These are phyloP conservation scores for Lepidostoma basale DNA, from an alignment of 1,140 invertebrate species.

Conservation along the genomic window DNA sequence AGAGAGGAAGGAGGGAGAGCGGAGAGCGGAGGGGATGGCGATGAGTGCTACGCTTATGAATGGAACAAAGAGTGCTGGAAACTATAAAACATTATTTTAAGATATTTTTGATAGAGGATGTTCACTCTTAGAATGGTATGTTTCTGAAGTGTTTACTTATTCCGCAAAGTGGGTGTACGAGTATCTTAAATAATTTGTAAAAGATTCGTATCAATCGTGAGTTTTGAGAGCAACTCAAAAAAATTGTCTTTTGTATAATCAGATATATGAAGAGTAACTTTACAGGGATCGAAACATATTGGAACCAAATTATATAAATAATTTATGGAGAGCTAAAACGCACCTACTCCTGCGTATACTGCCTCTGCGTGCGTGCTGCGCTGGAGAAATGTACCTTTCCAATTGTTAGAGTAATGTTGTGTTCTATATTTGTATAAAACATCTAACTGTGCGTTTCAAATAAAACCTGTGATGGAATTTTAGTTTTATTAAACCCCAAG, in stretches of 20 bases:
- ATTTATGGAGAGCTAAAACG: not conserved
- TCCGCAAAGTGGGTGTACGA: too few species aligned
- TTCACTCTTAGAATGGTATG: conserved; percentile 12
- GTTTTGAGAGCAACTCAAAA: not conserved
- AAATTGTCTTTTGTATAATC: conserved; percentile 5
- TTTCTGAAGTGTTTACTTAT: conserved; percentile 11
- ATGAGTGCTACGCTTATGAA: conserved; percentile 3
- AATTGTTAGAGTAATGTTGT: conserved; percentile 27
- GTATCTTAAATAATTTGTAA: too few species aligned
- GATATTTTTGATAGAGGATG: conserved; percentile 19
- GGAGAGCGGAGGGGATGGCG: not conserved
- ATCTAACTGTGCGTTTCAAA: conserved; percentile 24
- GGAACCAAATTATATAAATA: conserved; percentile 33
- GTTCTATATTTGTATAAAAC: conserved; percentile 36
- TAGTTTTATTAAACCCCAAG: too few species aligned
- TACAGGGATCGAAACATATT: conserved; percentile 35
- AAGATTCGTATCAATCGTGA: conserved; percentile 3
- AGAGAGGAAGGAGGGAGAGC: not conserved
- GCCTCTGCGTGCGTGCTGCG: not conserved
- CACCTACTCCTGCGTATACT: not conserved
- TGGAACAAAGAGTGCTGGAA: conserved; percentile 10
- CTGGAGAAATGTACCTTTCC: not conserved
- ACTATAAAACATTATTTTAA: conserved; percentile 19
- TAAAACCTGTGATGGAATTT: conserved; percentile 32
- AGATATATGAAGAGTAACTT: conserved; percentile 7